phyloP scores from a whole-genome alignment of 2,113 vertebrate genomes.

The Heptranchias perlo region DNA sequence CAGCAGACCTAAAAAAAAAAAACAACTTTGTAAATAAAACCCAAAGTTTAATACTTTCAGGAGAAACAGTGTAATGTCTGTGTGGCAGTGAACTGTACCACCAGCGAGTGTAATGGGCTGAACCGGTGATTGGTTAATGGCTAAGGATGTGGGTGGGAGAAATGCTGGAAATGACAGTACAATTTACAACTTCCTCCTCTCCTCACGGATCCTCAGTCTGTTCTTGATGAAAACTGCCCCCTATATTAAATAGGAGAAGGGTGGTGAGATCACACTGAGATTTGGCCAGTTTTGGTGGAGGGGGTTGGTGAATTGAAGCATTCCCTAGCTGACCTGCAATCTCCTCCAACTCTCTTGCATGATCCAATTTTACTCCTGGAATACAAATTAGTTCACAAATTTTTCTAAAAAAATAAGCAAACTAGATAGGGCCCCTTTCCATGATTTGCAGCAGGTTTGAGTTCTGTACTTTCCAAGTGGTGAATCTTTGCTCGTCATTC shows the following conservation, averaged over 20 bases:
- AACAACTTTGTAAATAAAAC: conserved; percentile 34
- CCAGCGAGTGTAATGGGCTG: neutral
- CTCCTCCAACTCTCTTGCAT: neutral
- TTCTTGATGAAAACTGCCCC: neutral
- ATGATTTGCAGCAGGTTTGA: neutral
- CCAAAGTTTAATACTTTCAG: conserved; percentile 23
- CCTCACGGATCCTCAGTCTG: neutral
- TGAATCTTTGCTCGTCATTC: neutral
- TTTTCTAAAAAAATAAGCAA: neutral
- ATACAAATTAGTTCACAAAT: neutral
- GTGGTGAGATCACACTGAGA: neutral
- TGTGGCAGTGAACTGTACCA: neutral
- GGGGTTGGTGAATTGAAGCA: neutral
- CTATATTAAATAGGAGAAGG: neutral
- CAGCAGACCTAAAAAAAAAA: neutral
- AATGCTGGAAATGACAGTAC: neutral
- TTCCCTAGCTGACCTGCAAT: too few species aligned
- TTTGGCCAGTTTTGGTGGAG: neutral
- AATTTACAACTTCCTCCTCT: neutral
- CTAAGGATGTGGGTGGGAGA: neutral
- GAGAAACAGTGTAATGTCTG: neutral
- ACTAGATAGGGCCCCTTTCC: neutral
- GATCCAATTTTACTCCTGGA: neutral
- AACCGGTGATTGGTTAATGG: neutral
- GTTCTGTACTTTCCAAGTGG: neutral